phyloP scores from a whole-genome alignment of 1,140 invertebrate species.

The Antheraea pernyi region DNA sequence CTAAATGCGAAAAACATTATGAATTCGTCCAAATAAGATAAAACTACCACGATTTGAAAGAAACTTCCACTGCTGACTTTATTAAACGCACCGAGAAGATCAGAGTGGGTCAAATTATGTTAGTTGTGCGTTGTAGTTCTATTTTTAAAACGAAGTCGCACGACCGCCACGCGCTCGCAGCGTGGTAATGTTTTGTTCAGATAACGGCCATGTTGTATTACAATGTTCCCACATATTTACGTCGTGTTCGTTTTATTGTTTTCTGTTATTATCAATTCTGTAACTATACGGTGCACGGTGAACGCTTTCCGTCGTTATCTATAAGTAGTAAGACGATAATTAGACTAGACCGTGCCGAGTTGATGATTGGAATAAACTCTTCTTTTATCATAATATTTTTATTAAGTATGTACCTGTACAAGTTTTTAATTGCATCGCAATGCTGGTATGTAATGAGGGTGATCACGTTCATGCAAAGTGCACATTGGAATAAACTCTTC shows the following conservation, averaged over 20 bases:
- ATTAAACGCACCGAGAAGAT: slow-evolving; percentile 18
- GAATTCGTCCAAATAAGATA: slow-evolving; percentile 2
- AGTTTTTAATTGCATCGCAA: not conserved
- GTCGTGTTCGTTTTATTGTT: slow-evolving; percentile 58
- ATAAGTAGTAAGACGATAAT: slow-evolving; percentile 46
- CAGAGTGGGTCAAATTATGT: slow-evolving; percentile 29
- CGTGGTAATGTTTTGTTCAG: slow-evolving; percentile 71
- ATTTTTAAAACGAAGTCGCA: slow-evolving; percentile 56
- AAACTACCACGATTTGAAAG: not conserved
- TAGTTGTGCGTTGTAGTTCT: slow-evolving; percentile 56
- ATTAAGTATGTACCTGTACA: not conserved
- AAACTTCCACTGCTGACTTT: not conserved
- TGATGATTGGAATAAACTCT: slow-evolving; percentile 8
- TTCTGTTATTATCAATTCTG: slow-evolving; percentile 46
- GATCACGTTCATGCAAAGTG: not conserved
- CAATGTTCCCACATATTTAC: slow-evolving; percentile 52
- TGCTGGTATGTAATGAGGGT: not conserved
- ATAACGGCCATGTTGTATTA: slow-evolving; percentile 48
- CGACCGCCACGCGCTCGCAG: slow-evolving; percentile 56
- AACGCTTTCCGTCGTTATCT: slow-evolving; percentile 39
- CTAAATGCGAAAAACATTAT: slow-evolving; percentile 17
- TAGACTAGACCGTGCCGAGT: slow-evolving; percentile 22
- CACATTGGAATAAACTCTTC: slow-evolving; percentile 4
- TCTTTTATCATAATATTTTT: not conserved
- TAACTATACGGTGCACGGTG: slow-evolving; percentile 36